phyloP scores from a whole-genome alignment of 2,888 invertebrate genomes.

The Eilema depressum region DNA sequence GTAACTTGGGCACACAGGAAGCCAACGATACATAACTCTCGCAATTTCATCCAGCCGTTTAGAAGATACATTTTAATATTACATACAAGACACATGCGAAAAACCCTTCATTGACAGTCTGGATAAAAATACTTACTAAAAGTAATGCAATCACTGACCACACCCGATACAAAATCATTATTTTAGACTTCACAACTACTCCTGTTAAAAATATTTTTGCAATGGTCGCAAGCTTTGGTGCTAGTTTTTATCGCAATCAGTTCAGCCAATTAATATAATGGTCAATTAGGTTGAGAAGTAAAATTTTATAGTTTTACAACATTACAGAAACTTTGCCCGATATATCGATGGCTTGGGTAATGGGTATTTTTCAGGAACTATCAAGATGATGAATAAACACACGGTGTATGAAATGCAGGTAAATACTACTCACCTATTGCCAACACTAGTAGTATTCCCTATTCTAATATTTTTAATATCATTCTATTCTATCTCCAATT shows the following conservation, averaged over 20 bases:
- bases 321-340: not conserved
- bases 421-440: not conserved
- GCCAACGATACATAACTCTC: no score
- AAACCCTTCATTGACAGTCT: not conserved
- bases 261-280: slow-evolving; percentile 35
- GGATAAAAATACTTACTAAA: slow-evolving; percentile 37
- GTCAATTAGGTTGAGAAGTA: slow-evolving; percentile 19
- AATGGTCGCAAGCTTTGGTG: not conserved
- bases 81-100: not conserved
- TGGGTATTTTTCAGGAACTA: not conserved
- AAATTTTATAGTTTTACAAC: slow-evolving; percentile 26
- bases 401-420: not conserved
- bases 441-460: not conserved
- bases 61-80: no score
- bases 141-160: slow-evolving; percentile 39
- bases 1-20: no score
- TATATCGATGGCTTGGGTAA: no score
- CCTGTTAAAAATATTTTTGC: slow-evolving; percentile 24
- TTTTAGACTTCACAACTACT: slow-evolving; percentile 21
- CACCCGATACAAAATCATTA: slow-evolving; percentile 33
- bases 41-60: no score
- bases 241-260: slow-evolving; percentile 20
- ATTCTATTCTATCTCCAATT: not conserved
- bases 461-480: not conserved
- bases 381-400: not conserved